Evolutionary conservation across 2,888 invertebrate genomes (phyloP), one percentile per base, ranked within the genome.

Genomic region (Andrena bicolor): DNA sequence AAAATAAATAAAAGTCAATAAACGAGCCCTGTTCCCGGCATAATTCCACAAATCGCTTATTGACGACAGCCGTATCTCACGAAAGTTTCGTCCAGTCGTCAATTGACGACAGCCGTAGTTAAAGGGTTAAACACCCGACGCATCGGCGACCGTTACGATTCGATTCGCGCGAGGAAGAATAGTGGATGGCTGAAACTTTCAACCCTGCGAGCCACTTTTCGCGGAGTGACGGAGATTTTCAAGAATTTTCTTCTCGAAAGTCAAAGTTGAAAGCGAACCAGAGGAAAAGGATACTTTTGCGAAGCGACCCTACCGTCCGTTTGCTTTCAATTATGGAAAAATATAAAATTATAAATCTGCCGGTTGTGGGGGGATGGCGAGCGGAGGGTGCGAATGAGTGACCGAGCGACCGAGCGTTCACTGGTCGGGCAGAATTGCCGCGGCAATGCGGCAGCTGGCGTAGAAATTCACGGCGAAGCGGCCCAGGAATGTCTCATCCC

Each of bases 401-500:
- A 0, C 10, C 13, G 26, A 16, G 41, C 60, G 49, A 13, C 7
- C 23, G 20, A 16, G 58, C 10, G 23, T 26, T 7, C 16, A 0
- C 7, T 10, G 58, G 26, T 26, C 48, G 76, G 35, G 13, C 26
- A 73, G 73, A 61, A 77, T 74, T 28, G 74, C 66, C 20, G 51
- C 23, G 20, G 16, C 48, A 60, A 58, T 49, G 77, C 51, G 35
- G 16, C 49, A 35, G 49, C 41, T 30, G 63, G 78, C n/a, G 6
- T 13, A n/a, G 78, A 70, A 56, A 79, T 76, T 79, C 56, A 63
- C 53, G 68, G 32, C 49, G 20, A 6, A 53, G 41, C 28, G 26
- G 49, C 64, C 32, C 68, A 56, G 78, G 80, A 80, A 80, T 80
- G 70, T 65, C 70, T 78, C 65, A 70, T 80, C 79, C 60, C 51